phyloP scores from a whole-genome alignment of 2,797 vertebrate genomes.

The Coreius guichenoti region DNA sequence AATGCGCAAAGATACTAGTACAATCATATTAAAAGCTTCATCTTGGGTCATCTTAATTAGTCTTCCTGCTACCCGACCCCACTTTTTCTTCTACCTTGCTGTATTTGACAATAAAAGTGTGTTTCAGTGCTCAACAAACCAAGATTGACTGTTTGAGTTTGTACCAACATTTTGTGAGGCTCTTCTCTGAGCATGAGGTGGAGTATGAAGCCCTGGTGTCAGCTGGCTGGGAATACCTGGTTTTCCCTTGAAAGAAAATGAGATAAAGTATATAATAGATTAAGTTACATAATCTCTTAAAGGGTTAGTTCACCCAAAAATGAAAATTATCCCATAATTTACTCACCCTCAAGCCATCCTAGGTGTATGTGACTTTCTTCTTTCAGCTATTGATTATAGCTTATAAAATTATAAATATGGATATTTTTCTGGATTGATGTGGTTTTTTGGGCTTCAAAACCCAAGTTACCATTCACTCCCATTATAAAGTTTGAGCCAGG shows the following conservation, averaged over 20 bases:
- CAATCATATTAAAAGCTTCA: background rate
- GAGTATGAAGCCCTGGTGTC: conserved; percentile 6
- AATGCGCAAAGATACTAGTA: background rate
- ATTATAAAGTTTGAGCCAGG: too few relatives aligned
- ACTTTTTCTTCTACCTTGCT: background rate
- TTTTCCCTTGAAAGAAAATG: conserved; percentile 70
- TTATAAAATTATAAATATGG: too few relatives aligned
- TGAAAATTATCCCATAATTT: too few relatives aligned
- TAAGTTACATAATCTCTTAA: background rate
- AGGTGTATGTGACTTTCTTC: too few relatives aligned
- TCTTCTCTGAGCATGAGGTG: conserved; percentile 25
- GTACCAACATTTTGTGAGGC: conserved; percentile 71
- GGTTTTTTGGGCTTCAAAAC: too few relatives aligned
- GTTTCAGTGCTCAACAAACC: conserved; percentile 20
- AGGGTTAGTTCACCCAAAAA: too few relatives aligned
- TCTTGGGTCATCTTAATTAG: background rate
- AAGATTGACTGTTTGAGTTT: conserved; percentile 45
- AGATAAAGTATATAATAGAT: background rate
- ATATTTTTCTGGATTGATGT: too few relatives aligned
- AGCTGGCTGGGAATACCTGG: conserved; percentile 68
- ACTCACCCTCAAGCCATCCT: too few relatives aligned
- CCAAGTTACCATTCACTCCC: too few relatives aligned
- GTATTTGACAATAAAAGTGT: background rate
- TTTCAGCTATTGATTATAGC: too few relatives aligned
- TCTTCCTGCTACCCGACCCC: background rate